Conservation (phyloP, 1,140 invertebrate species). For the Reticulitermes speratus region DNA sequence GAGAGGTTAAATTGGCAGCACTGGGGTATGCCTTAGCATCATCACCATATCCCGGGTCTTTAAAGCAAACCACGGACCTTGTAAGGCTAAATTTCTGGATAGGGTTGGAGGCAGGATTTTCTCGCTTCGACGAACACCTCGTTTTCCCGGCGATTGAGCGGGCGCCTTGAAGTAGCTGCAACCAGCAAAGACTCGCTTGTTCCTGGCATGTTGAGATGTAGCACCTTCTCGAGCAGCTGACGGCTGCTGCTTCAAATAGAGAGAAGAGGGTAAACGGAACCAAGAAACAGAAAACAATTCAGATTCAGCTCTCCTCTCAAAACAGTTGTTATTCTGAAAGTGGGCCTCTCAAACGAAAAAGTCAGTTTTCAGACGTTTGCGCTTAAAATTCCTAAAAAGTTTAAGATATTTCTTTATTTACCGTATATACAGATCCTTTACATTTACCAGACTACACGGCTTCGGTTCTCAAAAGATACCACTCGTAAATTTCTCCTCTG, state of each 20-base stretch:
- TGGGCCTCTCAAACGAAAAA: too few species aligned
- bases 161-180: neutral
- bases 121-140: constrained; percentile 11
- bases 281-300: neutral
- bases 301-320: neutral
- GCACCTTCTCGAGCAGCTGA: neutral
- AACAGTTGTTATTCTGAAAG: neutral
- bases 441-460: too few species aligned
- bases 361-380: too few species aligned
- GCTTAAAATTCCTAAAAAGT: too few species aligned
- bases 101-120: neutral
- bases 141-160: neutral
- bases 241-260: neutral
- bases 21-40: neutral
- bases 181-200: neutral
- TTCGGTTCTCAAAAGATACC: too few species aligned
- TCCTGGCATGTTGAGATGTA: constrained; percentile 14
- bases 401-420: too few species aligned
- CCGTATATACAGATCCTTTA: too few species aligned
- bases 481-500: too few species aligned
- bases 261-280: neutral
- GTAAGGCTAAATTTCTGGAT: neutral
- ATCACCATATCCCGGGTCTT: neutral
- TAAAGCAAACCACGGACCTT: neutral
- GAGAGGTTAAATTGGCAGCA: neutral